Conservation (phyloP, 2,888 invertebrate species). For the Leptopilina myrica region DNA sequence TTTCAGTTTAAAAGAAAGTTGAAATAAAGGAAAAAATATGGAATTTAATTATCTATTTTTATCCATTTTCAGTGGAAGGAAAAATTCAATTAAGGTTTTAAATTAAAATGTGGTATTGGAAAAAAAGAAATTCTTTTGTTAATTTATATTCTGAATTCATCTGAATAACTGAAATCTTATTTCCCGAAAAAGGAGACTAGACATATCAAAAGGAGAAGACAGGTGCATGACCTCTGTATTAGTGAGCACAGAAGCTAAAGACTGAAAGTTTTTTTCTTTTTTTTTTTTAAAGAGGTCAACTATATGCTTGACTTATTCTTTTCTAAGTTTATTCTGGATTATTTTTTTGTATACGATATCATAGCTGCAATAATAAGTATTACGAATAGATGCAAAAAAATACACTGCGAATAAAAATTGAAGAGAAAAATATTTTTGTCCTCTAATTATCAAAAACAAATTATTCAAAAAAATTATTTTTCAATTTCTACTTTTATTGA, state of each 20-base stretch:
- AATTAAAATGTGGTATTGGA: too few species aligned
- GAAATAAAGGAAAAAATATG: not conserved
- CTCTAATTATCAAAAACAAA: too few species aligned
- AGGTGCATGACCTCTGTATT: conserved; percentile 20
- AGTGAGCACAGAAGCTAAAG: not conserved
- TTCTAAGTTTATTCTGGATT: not conserved
- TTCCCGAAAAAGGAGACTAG: not conserved
- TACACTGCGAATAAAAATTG: too few species aligned
- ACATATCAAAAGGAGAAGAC: not conserved
- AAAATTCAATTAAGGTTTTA: too few species aligned
- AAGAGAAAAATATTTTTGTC: too few species aligned
- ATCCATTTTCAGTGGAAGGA: not conserved
- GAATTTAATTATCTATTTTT: not conserved
- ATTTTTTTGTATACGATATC: too few species aligned
- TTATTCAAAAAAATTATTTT: too few species aligned
- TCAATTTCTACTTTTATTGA: too few species aligned
- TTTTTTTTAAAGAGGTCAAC: not conserved
- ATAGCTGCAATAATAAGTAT: too few species aligned
- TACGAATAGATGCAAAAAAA: too few species aligned
- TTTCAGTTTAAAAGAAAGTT: not conserved
- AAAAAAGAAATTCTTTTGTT: not conserved
- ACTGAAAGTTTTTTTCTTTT: not conserved
- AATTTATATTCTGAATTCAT: not conserved
- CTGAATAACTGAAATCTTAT: not conserved
- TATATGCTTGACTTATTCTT: conserved; percentile 21